phyloP scores from a whole-genome alignment of 1,140 invertebrate genomes.

The Druon quercuslanigerum region DNA sequence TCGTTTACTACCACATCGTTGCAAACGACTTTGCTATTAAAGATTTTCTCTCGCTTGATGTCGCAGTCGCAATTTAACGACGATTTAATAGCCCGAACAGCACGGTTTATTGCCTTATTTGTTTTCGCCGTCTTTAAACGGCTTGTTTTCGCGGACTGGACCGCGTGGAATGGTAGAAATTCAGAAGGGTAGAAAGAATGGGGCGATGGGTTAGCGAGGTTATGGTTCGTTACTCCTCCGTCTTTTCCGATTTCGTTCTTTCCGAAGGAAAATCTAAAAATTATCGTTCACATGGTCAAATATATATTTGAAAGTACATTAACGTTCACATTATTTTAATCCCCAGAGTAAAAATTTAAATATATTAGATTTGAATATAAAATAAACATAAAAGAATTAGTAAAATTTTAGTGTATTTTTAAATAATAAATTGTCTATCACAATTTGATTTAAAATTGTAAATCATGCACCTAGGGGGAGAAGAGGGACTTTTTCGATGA shows the following conservation, averaged over 20 bases:
- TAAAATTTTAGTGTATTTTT: no score
- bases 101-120: conserved; percentile 68
- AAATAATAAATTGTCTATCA: not conserved
- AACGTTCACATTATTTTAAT: not conserved
- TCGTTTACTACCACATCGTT: conserved; percentile 46
- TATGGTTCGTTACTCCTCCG: conserved; percentile 43
- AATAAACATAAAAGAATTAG: no score
- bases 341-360: no score
- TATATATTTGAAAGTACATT: conserved; percentile 19
- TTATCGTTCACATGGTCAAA: conserved; percentile 10
- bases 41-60: conserved; percentile 50
- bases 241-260: conserved; percentile 39
- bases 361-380: no score
- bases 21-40: conserved; percentile 49
- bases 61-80: conserved; percentile 45
- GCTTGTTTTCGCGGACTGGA: conserved; percentile 62
- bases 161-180: conserved; percentile 39
- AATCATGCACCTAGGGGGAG: no score
- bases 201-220: conserved; percentile 37
- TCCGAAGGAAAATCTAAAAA: conserved; percentile 20
- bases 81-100: conserved; percentile 60
- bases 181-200: conserved; percentile 45
- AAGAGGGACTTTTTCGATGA: no score
- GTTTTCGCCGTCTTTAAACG: conserved; percentile 61
- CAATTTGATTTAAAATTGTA: conserved; percentile 14